phyloP scores from a whole-genome alignment of 2,797 vertebrate species.

The Gallinago nigripennis region DNA sequence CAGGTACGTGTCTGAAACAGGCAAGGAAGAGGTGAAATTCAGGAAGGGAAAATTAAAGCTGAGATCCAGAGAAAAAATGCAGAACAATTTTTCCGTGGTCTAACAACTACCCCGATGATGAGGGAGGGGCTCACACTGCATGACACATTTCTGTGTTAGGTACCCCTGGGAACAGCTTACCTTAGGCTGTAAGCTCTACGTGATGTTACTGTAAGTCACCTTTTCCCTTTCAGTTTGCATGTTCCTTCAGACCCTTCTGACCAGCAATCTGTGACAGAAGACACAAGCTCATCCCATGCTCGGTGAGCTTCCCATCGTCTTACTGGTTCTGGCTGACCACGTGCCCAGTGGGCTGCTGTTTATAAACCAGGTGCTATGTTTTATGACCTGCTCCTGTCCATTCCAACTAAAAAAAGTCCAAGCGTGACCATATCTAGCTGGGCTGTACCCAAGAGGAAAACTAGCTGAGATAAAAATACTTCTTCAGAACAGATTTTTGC shows the following conservation, averaged over 20 bases:
- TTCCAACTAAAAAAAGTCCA: neutral
- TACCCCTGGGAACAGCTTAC: neutral
- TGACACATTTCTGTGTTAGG: neutral
- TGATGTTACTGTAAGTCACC: neutral
- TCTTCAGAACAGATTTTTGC: neutral
- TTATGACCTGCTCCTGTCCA: neutral
- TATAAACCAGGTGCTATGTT: neutral
- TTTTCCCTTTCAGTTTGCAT: neutral
- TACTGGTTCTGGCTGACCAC: neutral
- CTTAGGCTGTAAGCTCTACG: neutral
- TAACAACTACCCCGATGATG: neutral
- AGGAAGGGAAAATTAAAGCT: neutral
- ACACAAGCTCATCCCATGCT: neutral
- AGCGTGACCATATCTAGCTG: neutral
- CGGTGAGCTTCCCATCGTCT: neutral
- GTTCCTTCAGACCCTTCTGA: neutral
- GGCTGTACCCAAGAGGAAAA: neutral
- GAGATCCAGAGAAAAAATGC: neutral
- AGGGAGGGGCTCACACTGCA: neutral
- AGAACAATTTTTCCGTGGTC: neutral
- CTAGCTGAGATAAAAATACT: neutral
- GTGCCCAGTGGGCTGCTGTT: neutral
- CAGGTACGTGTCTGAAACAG: accelerated
- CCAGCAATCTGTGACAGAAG: neutral
- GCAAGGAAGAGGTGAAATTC: neutral